These are phyloP conservation scores for Xylocampa areola DNA, from an alignment of 2,888 invertebrate species.

Conservation along the genomic window DNA sequence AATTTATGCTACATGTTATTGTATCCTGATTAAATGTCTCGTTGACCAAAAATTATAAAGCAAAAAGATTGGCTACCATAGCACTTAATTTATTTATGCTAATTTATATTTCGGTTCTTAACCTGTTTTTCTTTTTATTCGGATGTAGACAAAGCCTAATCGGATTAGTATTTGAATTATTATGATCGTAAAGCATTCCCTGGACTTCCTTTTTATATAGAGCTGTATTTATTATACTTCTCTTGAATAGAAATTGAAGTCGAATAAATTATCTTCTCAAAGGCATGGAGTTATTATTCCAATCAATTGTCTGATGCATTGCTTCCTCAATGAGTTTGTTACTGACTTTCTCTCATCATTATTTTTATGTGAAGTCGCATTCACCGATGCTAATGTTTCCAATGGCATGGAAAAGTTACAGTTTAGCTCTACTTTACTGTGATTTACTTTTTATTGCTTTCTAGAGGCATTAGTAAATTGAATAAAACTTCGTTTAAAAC, in stretches of 20 bases:
- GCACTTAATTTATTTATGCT: neutral
- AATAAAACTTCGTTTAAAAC: conserved; percentile 9
- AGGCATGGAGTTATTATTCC: conserved; percentile 32
- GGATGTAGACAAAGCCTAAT: neutral
- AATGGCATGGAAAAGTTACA: conserved; percentile 6
- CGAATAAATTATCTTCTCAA: conserved; percentile 22
- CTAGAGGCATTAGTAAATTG: conserved; percentile 16
- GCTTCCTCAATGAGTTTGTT: conserved; percentile 40
- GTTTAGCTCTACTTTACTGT: conserved; percentile 4
- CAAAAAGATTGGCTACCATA: neutral
- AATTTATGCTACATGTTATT: neutral
- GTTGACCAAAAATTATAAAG: neutral
- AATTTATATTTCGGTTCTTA: neutral
- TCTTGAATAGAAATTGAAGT: conserved; percentile 12
- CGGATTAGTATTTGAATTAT: neutral
- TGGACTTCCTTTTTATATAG: conserved; percentile 1
- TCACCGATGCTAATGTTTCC: conserved; percentile 14
- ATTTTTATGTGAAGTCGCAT: conserved; percentile 31
- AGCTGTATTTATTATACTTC: neutral
- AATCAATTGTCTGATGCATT: conserved; percentile 45
- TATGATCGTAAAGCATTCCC: neutral
- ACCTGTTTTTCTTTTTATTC: neutral
- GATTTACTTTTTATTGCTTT: conserved; percentile 13
- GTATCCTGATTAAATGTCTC: no score
- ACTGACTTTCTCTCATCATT: conserved; percentile 41